Conservation (phyloP, 2,888 invertebrate species). For the Crioceris asparagi region DNA sequence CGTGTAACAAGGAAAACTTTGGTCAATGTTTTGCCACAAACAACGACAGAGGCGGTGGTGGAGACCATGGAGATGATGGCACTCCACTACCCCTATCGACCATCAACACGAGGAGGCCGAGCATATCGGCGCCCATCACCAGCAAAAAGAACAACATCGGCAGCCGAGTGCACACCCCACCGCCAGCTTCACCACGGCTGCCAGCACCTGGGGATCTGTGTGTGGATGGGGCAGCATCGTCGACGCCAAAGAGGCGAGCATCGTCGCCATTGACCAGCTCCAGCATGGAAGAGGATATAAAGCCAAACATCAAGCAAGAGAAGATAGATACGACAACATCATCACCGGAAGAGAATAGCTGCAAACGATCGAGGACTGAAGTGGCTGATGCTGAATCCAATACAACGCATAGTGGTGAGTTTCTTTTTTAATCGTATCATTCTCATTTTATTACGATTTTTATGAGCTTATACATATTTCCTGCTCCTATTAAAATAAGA, state of each 20-base stretch:
- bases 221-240: constrained; percentile 72
- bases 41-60: constrained; percentile 59
- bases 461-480: no score
- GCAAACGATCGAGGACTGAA: constrained; percentile 63
- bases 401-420: constrained; percentile 83
- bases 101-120: constrained; percentile 56
- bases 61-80: constrained; percentile 55
- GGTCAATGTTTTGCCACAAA: constrained; percentile 37
- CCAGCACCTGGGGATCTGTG: constrained; percentile 55
- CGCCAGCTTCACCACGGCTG: constrained; percentile 56
- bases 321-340: constrained; percentile 55
- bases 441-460: no score
- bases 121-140: constrained; percentile 61
- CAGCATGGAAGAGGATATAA: constrained; percentile 39
- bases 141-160: constrained; percentile 35
- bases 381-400: constrained; percentile 83
- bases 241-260: constrained; percentile 62
- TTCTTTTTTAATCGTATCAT: no score
- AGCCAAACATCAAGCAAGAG: constrained; percentile 52
- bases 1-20: constrained; percentile 79
- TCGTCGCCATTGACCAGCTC: constrained; percentile 35
- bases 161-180: constrained; percentile 55
- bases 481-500: no score
- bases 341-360: constrained; percentile 47
- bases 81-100: constrained; percentile 52